These are phyloP conservation scores for Drosophila nikananu DNA, from an alignment of 1,140 invertebrate species.

Conservation along the genomic window DNA sequence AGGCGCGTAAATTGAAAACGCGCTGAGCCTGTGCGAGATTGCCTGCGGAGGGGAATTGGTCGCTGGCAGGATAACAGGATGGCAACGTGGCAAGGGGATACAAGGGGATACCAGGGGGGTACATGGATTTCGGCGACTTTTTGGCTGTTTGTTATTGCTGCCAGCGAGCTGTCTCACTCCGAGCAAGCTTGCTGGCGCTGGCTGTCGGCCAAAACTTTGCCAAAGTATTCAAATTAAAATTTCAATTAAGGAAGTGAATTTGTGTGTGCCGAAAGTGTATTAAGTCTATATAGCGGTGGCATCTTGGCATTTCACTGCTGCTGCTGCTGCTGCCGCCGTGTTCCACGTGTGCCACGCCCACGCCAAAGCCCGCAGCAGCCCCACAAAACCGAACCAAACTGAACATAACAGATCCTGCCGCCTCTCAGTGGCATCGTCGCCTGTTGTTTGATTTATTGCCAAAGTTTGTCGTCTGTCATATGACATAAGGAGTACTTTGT, in stretches of 20 bases:
- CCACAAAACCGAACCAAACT: slow-evolving; percentile 20
- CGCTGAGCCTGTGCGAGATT: slow-evolving; percentile 74
- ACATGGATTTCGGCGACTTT: slow-evolving; percentile 68
- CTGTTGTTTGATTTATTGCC: slow-evolving; percentile 80
- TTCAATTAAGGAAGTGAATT: slow-evolving; percentile 84
- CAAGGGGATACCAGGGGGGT: not conserved
- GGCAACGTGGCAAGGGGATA: not conserved
- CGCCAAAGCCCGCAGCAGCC: slow-evolving; percentile 65
- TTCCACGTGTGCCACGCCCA: slow-evolving; percentile 48
- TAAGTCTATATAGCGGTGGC: slow-evolving; percentile 78
- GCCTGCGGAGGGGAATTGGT: slow-evolving; percentile 29
- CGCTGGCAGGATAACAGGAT: slow-evolving; percentile 13
- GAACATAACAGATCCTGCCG: slow-evolving; percentile 20
- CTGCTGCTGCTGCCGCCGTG: slow-evolving; percentile 40
- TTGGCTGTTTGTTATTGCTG: slow-evolving; percentile 73
- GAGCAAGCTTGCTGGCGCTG: slow-evolving; percentile 43
- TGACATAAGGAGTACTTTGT: slow-evolving; percentile 81
- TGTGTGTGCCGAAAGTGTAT: slow-evolving; percentile 81
- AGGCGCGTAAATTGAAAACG: slow-evolving; percentile 79
- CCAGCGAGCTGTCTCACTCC: slow-evolving; percentile 32
- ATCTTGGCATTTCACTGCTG: slow-evolving; percentile 76
- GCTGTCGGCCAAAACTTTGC: slow-evolving; percentile 80
- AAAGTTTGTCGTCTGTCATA: slow-evolving; percentile 80
- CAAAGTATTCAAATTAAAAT: slow-evolving; percentile 84
- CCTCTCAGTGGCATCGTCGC: slow-evolving; percentile 39